Evolutionary conservation across 2,113 vertebrate species (phyloP).

Genomic region (Sphaerodactylus townsendi): DNA sequence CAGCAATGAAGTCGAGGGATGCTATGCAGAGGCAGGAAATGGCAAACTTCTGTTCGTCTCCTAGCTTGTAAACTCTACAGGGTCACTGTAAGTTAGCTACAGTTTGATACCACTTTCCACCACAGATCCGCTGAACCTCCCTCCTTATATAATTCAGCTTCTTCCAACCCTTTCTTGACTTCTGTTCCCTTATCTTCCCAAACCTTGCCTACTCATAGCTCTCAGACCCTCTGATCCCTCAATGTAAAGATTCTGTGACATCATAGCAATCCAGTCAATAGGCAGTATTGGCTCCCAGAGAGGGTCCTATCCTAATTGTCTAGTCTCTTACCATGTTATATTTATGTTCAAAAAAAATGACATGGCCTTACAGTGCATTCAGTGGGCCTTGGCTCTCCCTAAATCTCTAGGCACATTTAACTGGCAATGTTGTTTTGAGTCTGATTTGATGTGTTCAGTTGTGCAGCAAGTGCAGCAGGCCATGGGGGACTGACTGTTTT

Average conservation of each 20-base stretch:
- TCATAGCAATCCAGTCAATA: background rate
- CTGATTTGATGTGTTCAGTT: constrained; percentile 19
- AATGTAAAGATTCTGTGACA: background rate
- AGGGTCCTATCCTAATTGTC: background rate
- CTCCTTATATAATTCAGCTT: background rate
- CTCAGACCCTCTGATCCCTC: background rate
- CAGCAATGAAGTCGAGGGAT: no score
- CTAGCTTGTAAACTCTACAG: no score
- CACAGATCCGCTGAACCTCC: no score
- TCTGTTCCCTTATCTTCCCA: background rate
- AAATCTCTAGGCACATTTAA: constrained; percentile 11
- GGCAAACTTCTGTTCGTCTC: no score
- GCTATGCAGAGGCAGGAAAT: no score
- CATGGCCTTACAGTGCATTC: background rate
- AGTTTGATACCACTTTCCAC: no score
- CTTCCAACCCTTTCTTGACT: background rate
- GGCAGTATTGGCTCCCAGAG: background rate
- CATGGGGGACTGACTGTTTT: background rate
- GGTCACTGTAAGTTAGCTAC: no score
- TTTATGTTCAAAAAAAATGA: background rate
- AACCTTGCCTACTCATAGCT: background rate
- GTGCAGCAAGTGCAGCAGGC: constrained; percentile 1
- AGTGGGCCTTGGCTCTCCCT: background rate
- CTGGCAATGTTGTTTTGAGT: constrained; percentile 30
- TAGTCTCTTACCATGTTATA: background rate